Base-by-base conservation (phyloP, 2,888 invertebrate species). In the Willowsia nigromaculata region DNA sequence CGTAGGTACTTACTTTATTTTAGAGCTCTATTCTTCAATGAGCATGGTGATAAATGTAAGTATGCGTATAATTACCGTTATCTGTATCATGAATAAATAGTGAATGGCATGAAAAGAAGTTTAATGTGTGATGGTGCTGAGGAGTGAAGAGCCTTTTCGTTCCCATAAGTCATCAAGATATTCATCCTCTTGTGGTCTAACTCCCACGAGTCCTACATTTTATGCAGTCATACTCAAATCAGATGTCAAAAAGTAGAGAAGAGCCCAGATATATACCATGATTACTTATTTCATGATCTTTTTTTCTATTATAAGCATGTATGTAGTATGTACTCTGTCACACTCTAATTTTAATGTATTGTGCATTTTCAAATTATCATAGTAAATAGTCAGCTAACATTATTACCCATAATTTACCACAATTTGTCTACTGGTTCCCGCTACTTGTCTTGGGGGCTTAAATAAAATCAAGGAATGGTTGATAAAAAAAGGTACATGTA, bases 381-480 rank as follows among this genome's bases (percentile, higher is more conserved):
- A 68, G 40, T 37, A 68, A 71, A 40, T 11, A 9, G 68, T 37
- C 27, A 37, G 43, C 22, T 74, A 47, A 25, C n/a, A 47, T 74
- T 27, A 74, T 47, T 74, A 25, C 27, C n/a, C 15, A 74, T 74
- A 74, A 74, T 74, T 74, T 74, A 15, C 47, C 27, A n/a, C n/a
- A 13, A 47, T 74, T 74, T 74, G 47, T 27, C 27, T n/a, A 50
- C 30, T 30, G 2, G 11, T 11, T 18, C 25, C 50, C n/a, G 76
- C 76, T 76, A 76, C 76, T 76, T 76, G 76, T 76, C 76, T 76
- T 76, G 9, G 53, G 76, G 76, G 71, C 71, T 74, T 74, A n/a
- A 56, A 25, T 56, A 6, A 22, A 71, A 40, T 40, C 22, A 37
- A 37, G 68, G 13, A 13, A 71, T 40, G 27, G 27, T 56, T 7